phyloP scores from a whole-genome alignment of 1,140 invertebrate species.

The Trachymyrmex septentrionalis region DNA sequence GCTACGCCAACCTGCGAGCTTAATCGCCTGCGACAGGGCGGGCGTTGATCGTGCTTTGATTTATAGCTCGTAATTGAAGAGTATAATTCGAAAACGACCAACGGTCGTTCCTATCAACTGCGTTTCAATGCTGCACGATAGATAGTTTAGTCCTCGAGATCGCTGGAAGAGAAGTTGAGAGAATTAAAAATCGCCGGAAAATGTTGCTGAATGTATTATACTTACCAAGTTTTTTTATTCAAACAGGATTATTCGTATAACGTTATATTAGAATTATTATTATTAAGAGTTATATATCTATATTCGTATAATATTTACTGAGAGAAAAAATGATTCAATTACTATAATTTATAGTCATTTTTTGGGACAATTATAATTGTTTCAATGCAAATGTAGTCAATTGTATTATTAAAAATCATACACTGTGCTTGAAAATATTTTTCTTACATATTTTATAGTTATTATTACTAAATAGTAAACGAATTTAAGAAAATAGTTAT shows the following conservation, averaged over 20 bases:
- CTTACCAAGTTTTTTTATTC: not conserved
- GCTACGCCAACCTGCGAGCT: slow-evolving; percentile 42
- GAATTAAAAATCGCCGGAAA: not conserved
- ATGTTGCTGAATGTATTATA: not conserved
- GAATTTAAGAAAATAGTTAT: too few species aligned
- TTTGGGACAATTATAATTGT: too few species aligned
- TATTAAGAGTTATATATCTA: too few species aligned
- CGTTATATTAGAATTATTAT: too few species aligned
- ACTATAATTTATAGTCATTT: too few species aligned
- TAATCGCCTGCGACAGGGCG: slow-evolving; percentile 71
- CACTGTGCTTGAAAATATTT: too few species aligned
- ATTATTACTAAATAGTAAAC: too few species aligned
- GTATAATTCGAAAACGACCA: slow-evolving; percentile 49
- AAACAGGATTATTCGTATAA: not conserved
- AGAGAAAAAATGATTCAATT: too few species aligned
- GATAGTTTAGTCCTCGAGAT: not conserved
- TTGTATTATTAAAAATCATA: too few species aligned
- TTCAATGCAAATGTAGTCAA: too few species aligned
- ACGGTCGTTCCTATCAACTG: not conserved
- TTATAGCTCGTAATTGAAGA: slow-evolving; percentile 73
- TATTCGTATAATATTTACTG: too few species aligned
- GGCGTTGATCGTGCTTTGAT: slow-evolving; percentile 62
- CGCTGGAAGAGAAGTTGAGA: not conserved
- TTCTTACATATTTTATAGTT: too few species aligned
- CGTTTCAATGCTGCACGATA: not conserved